A percentile compares a stretch with the other conserved stretches of the same genome.
phyloP scores from a whole-genome alignment of 2,888 invertebrate genomes.

The Metacarcinus magister region DNA sequence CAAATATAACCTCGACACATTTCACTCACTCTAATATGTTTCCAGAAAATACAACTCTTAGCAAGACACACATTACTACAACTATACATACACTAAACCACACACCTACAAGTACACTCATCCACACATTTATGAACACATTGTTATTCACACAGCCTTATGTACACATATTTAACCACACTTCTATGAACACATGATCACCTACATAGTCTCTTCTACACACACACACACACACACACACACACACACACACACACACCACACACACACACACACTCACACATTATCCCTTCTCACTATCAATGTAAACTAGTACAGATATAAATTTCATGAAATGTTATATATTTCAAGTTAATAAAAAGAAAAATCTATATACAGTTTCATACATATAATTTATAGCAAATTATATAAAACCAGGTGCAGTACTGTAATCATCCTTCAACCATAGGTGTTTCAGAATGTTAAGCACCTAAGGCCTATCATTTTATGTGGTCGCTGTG shows the following conservation, averaged over 20 bases:
- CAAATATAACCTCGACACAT: neutral
- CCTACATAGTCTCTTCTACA: neutral
- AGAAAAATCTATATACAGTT: neutral
- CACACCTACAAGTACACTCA: neutral
- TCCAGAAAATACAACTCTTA: neutral
- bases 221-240: slow-evolving; percentile 1
- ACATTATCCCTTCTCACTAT: neutral
- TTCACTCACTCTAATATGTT: neutral
- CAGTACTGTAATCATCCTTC: neutral
- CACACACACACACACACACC: neutral
- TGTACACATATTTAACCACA: no score
- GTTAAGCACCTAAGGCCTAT: neutral
- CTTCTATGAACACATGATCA: no score
- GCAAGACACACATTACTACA: neutral
- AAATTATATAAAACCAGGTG: neutral
- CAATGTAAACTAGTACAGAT: neutral
- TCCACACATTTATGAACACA: neutral
- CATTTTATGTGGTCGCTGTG: neutral
- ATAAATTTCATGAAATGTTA: neutral
- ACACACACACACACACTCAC: neutral
- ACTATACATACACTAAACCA: neutral
- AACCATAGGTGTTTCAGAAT: neutral
- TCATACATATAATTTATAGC: slow-evolving; percentile 35
- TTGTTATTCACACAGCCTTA: no score
- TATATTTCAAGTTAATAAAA: slow-evolving; percentile 35